These are phyloP conservation scores for Apteryx mantelli DNA, from an alignment of 2,113 vertebrate genomes.

Conservation along the genomic window DNA sequence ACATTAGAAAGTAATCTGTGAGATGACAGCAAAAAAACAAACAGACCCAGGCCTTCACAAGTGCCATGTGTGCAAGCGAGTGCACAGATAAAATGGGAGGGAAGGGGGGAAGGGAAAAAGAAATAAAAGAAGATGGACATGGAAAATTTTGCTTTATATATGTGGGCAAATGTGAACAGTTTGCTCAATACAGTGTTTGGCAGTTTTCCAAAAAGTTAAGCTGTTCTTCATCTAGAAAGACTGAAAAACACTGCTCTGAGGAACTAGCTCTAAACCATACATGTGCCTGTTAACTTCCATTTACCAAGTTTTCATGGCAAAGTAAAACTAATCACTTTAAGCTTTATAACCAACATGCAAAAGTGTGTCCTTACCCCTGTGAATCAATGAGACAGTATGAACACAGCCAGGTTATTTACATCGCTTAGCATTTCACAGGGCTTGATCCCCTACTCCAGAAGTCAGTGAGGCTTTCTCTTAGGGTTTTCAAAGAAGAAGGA, in stretches of 20 bases:
- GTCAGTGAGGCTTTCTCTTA: not conserved
- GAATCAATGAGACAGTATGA: not conserved
- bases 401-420: not conserved
- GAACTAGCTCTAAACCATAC: not conserved
- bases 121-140: not conserved
- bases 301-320: not conserved
- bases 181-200: not conserved
- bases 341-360: not conserved
- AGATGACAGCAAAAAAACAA: not conserved
- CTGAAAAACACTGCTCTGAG: not conserved
- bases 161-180: not conserved
- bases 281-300: not conserved
- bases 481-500: not conserved
- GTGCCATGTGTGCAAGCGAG: not conserved
- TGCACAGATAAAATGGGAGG: fast-evolving
- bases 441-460: not conserved
- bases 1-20: not conserved
- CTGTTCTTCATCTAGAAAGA: not conserved
- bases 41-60: not conserved
- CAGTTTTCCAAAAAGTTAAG: not conserved
- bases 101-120: not conserved
- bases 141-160: not conserved
- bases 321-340: not conserved
- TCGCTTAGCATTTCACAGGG: not conserved
- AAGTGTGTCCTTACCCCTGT: not conserved